Conservation (phyloP, 2,888 invertebrate species). For the Erynnis tages region DNA sequence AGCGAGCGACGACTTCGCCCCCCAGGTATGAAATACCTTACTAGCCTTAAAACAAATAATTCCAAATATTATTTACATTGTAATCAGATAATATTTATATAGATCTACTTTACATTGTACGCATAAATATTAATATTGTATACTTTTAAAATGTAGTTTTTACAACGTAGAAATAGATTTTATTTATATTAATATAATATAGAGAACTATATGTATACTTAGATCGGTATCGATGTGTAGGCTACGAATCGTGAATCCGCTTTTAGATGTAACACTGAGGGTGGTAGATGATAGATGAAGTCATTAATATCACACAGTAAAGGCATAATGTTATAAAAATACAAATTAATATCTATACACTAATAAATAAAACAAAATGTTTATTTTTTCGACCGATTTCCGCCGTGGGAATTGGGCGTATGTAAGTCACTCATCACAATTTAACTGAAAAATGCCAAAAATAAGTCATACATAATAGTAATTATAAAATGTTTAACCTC, state of each 20-base stretch:
- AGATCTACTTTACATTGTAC: conserved; percentile 77
- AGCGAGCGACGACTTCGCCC: conserved; percentile 61
- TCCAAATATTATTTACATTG: conserved; percentile 78
- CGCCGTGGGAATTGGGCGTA: conserved; percentile 34
- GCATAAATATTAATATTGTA: conserved; percentile 74
- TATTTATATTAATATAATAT: conserved; percentile 71
- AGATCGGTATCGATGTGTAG: conserved; percentile 54
- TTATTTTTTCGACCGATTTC: conserved; percentile 32
- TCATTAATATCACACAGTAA: conserved; percentile 49
- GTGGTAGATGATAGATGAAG: conserved; percentile 58
- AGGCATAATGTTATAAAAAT: conserved; percentile 61
- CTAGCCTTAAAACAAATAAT: conserved; percentile 73
- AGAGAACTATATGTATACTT: conserved; percentile 67
- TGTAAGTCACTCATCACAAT: conserved; percentile 52
- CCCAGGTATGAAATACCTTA: conserved; percentile 70
- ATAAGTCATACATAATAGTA: conserved; percentile 56
- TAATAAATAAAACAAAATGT: conserved; percentile 32
- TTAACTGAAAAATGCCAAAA: conserved; percentile 64
- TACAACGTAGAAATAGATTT: conserved; percentile 69
- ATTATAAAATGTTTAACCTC: conserved; percentile 63
- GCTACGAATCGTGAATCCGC: conserved; percentile 58
- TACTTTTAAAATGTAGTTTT: conserved; percentile 73
- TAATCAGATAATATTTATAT: conserved; percentile 79
- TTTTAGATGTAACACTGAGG: conserved; percentile 58
- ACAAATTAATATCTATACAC: conserved; percentile 26